Percentiles rank a stretch among this genome's conserved stretches.
Conservation (phyloP, 2,113 vertebrate genomes). For the Clinocottus analis region DNA sequence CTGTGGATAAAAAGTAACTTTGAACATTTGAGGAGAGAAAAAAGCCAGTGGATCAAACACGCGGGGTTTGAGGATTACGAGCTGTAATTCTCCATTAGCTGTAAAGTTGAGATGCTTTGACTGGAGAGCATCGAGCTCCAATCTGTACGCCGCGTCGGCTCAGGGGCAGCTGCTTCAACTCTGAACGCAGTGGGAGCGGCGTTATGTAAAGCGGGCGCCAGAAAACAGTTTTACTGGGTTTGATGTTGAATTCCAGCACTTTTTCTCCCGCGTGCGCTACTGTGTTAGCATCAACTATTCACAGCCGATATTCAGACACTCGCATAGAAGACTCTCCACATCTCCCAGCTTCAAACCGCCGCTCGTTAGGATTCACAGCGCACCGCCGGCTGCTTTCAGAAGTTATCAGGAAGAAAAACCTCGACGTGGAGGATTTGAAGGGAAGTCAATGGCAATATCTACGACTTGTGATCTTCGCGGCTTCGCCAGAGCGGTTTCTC, state of each 20-base stretch:
- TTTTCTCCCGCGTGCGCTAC: neutral
- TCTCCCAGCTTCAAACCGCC: neutral
- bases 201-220: neutral
- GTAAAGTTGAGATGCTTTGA: neutral
- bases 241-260: neutral
- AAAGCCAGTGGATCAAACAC: neutral
- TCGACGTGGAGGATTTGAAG: neutral
- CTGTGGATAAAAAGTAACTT: neutral
- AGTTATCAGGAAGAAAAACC: neutral
- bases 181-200: neutral
- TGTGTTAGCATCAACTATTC: neutral
- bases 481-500: neutral
- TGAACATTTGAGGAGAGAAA: neutral
- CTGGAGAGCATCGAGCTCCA: neutral
- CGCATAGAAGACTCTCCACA: neutral
- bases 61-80: neutral
- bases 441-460: neutral
- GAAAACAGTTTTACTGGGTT: neutral
- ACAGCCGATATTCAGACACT: neutral
- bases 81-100: neutral
- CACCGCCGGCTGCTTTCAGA: slow-evolving; percentile 10
- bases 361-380: neutral
- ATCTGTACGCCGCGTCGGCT: neutral
- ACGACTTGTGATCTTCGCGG: neutral
- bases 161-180: neutral